phyloP scores from a whole-genome alignment of 1,140 invertebrate genomes.

The Drosophila melanica region DNA sequence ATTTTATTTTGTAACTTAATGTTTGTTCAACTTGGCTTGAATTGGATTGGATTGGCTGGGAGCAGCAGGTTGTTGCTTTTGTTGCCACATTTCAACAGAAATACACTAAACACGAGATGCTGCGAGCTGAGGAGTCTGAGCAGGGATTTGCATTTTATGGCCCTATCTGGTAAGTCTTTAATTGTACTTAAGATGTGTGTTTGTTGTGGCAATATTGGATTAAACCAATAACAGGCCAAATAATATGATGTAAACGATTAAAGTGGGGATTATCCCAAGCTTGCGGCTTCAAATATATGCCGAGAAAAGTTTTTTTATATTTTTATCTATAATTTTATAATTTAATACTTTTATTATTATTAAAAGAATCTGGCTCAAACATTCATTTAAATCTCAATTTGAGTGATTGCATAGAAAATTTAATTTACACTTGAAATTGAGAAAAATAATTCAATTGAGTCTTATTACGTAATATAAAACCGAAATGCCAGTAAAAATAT shows the following conservation, averaged over 20 bases:
- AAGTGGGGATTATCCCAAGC: not conserved
- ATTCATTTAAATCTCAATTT: not conserved
- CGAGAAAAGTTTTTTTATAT: too few species aligned
- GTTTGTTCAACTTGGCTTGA: slow-evolving; percentile 59
- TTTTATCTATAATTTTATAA: too few species aligned
- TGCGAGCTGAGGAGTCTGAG: slow-evolving; percentile 5
- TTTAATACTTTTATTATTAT: too few species aligned
- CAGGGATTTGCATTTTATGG: slow-evolving; percentile 65
- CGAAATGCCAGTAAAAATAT: slow-evolving; percentile 7
- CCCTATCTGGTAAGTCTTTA: slow-evolving; percentile 30
- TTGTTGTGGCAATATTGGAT: slow-evolving; percentile 39
- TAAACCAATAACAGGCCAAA: not conserved
- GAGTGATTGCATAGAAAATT: slow-evolving; percentile 6
- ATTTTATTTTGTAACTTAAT: slow-evolving; percentile 81
- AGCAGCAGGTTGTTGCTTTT: slow-evolving; percentile 69
- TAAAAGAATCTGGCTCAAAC: too few species aligned
- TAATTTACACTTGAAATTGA: slow-evolving; percentile 5
- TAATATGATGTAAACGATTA: not conserved
- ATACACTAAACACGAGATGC: slow-evolving; percentile 46
- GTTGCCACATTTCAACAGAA: slow-evolving; percentile 47
- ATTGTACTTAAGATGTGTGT: slow-evolving; percentile 44
- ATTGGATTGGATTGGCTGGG: slow-evolving; percentile 29
- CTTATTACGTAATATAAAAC: not conserved
- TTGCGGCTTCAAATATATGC: not conserved
- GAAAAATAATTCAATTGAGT: slow-evolving; percentile 17